Percentiles rank a stretch among this genome's conserved stretches.
phyloP scores from a whole-genome alignment of 2,888 invertebrate species.

The Metopia argyrocephala region DNA sequence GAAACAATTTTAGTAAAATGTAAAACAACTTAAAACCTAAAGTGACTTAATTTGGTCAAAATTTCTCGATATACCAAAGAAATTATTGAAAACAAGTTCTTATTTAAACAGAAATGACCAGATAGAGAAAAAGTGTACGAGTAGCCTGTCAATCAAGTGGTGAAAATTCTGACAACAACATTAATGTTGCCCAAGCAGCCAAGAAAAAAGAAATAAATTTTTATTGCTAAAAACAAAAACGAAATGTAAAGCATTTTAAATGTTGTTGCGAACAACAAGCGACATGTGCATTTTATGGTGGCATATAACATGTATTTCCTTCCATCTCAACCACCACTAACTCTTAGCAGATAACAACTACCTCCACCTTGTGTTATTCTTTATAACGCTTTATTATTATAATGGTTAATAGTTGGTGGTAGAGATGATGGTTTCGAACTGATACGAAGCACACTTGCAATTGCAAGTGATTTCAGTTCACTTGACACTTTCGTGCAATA shows the following conservation, averaged over 20 bases:
- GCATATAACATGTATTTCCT: conserved; percentile 46
- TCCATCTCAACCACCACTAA: neutral
- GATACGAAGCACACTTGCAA: conserved; percentile 40
- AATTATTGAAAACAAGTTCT: too few species aligned
- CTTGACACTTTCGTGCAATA: conserved; percentile 62
- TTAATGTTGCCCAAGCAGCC: conserved; percentile 9
- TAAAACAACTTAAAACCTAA: too few species aligned
- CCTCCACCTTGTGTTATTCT: neutral
- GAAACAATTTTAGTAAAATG: too few species aligned
- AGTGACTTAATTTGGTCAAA: too few species aligned
- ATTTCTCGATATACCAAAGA: too few species aligned
- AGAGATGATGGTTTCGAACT: neutral
- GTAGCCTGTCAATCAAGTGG: neutral
- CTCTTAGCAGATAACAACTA: neutral
- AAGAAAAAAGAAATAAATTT: conserved; percentile 52
- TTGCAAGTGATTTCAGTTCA: conserved; percentile 57
- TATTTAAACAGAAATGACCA: too few species aligned
- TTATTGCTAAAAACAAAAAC: conserved; percentile 41
- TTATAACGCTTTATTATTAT: neutral
- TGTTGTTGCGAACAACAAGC: conserved; percentile 76
- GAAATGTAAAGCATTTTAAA: conserved; percentile 71
- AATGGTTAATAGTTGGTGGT: neutral
- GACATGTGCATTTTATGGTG: conserved; percentile 77
- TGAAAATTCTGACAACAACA: neutral
- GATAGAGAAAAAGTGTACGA: too few species aligned